Evolutionary conservation across 92 coral and sea anemone genomes (phyloP).

Genomic region (Montipora capitata): DNA sequence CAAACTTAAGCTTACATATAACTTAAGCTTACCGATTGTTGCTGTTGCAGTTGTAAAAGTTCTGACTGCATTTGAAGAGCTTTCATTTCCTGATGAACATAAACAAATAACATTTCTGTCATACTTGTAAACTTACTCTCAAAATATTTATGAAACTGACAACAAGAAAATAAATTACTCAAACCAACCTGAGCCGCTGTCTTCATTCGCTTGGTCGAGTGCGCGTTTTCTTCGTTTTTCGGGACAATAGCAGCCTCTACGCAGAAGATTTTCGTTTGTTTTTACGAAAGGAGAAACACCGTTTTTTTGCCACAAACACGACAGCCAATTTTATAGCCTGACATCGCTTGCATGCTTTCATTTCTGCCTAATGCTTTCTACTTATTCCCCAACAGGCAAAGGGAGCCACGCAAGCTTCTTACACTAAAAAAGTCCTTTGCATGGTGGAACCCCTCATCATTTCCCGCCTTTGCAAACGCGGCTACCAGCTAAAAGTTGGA

Average conservation of each 20-base stretch:
- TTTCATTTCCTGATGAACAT: neutral
- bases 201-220: neutral
- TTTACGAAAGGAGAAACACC: neutral
- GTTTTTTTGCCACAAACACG: neutral
- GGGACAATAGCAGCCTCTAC: neutral
- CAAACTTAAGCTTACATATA: too few relatives aligned
- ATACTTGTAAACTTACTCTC: neutral
- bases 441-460: conserved; percentile 9
- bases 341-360: neutral
- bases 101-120: conserved; percentile 1
- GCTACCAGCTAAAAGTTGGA: neutral
- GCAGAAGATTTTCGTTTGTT: neutral
- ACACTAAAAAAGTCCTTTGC: neutral
- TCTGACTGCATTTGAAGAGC: neutral
- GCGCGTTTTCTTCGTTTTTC: neutral
- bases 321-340: neutral
- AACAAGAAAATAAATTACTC: neutral
- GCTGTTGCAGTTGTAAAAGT: neutral
- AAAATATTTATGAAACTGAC: neutral
- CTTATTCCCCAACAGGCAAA: conserved; percentile 1
- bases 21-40: neutral
- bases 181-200: neutral
- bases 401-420: neutral
- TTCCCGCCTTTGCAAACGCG: conserved; percentile 16
- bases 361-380: neutral